Evolutionary conservation across 1,140 invertebrate genomes (phyloP).

Genomic region (Wasmannia auropunctata): DNA sequence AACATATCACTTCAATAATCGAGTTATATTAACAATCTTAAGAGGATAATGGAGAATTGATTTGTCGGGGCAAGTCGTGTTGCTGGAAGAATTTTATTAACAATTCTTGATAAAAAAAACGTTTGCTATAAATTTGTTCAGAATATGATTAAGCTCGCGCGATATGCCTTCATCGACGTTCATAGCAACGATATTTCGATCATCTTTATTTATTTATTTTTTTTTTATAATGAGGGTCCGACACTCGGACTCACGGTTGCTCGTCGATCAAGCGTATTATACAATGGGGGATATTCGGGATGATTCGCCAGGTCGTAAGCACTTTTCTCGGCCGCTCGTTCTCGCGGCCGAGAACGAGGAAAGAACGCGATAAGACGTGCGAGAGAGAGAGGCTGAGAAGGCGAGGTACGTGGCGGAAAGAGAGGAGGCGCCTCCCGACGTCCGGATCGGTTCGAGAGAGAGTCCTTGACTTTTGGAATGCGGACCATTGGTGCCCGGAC

Average conservation of each 20-base stretch:
- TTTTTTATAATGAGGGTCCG: background rate
- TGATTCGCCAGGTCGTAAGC: constrained; percentile 45
- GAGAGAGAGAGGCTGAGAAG: background rate
- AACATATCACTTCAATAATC: background rate
- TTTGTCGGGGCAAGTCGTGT: background rate
- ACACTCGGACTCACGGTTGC: background rate
- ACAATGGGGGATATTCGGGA: constrained; percentile 40
- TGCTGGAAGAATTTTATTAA: background rate
- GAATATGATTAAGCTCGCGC: background rate
- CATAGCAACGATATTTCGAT: background rate
- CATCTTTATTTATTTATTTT: too few relatives aligned
- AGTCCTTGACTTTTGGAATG: constrained; percentile 79
- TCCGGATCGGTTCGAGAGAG: constrained; percentile 66
- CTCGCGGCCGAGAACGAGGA: constrained; percentile 35
- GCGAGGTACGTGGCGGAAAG: background rate
- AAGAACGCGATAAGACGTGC: constrained; percentile 19
- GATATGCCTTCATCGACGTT: background rate
- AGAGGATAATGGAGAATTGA: background rate
- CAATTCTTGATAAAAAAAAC: constrained; percentile 4
- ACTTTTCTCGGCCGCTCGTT: constrained; percentile 46
- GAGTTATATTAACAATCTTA: background rate
- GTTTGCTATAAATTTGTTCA: background rate
- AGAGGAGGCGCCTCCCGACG: constrained; percentile 65
- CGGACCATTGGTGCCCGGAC: constrained; percentile 70
- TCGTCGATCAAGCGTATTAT: constrained; percentile 41